Evolutionary conservation across 1,140 invertebrate genomes (phyloP).

Genomic region (Lethrus apterus): DNA sequence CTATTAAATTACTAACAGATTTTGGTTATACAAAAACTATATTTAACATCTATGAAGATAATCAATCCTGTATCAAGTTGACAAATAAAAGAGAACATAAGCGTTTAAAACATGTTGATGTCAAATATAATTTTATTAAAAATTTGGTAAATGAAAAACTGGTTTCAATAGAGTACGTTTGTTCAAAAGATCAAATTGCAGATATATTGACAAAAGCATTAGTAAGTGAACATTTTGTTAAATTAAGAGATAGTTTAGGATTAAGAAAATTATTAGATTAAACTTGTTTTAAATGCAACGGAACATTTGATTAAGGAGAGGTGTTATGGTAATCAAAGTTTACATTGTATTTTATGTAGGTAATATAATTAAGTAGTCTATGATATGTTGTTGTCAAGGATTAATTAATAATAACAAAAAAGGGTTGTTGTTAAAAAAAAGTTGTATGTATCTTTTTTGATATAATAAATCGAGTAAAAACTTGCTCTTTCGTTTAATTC

Average conservation of each 20-base stretch:
- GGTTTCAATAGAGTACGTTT: constrained; percentile 1
- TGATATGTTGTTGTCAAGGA: too few species aligned
- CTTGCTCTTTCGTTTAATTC: too few species aligned
- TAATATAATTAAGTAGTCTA: too few species aligned
- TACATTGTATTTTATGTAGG: too few species aligned
- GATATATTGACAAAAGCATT: constrained; percentile 27
- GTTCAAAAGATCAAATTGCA: constrained; percentile 23
- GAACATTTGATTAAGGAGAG: constrained; percentile 11
- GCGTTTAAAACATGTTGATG: constrained; percentile 33
- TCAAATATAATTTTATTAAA: constrained; percentile 32
- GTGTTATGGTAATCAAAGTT: too few species aligned
- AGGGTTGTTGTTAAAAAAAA: too few species aligned
- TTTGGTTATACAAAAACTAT: constrained; percentile 5
- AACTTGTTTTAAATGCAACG: constrained; percentile 7
- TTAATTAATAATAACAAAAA: too few species aligned
- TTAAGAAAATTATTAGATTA: constrained; percentile 5
- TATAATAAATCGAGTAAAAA: too few species aligned
- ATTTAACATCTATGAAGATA: constrained; percentile 17
- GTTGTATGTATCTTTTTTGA: too few species aligned
- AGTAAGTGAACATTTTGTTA: constrained; percentile 6
- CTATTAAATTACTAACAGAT: constrained; percentile 1
- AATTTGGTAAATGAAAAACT: constrained; percentile 19
- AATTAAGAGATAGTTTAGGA: constrained; percentile 16
- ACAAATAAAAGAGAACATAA: constrained; percentile 14
- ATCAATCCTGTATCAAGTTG: constrained; percentile 21